These are phyloP conservation scores for Bradypodion ventrale DNA, from an alignment of 2,797 vertebrate species.

Conservation along the genomic window DNA sequence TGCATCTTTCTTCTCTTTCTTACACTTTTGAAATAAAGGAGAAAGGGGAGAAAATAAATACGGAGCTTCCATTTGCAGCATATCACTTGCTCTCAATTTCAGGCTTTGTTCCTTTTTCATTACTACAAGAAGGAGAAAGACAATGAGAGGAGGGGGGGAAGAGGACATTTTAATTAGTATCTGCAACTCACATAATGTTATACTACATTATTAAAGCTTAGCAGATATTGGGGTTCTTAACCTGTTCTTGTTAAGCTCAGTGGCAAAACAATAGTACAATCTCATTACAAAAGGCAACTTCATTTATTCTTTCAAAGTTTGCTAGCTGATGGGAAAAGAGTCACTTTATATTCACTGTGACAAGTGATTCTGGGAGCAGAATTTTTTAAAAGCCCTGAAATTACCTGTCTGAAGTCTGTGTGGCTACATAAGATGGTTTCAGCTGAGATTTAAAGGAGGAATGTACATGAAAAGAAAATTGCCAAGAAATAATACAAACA, in stretches of 20 bases:
- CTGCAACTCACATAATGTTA: slow-evolving; percentile 19
- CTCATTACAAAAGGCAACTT: not conserved
- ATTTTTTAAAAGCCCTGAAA: too few relatives aligned
- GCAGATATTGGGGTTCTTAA: not conserved
- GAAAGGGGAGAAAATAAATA: slow-evolving; percentile 26
- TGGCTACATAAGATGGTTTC: too few relatives aligned
- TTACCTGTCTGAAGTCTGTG: too few relatives aligned
- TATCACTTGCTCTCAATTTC: not conserved
- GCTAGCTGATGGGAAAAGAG: too few relatives aligned
- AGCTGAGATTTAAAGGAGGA: too few relatives aligned
- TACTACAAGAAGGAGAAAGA: not conserved
- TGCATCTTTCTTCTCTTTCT: slow-evolving; percentile 21
- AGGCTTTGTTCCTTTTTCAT: slow-evolving; percentile 16
- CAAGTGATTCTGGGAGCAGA: too few relatives aligned
- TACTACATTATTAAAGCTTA: slow-evolving; percentile 17
- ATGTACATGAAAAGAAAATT: too few relatives aligned
- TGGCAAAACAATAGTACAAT: not conserved
- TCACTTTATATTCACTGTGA: too few relatives aligned
- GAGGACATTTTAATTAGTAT: slow-evolving; percentile 28
- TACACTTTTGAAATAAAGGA: slow-evolving; percentile 37
- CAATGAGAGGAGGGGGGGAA: not conserved
- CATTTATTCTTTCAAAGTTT: not conserved
- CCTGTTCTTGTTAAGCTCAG: not conserved
- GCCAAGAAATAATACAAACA: too few relatives aligned
- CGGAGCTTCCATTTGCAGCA: not conserved